phyloP scores from a whole-genome alignment of 2,113 vertebrate genomes.

The Ammodytes marinus region DNA sequence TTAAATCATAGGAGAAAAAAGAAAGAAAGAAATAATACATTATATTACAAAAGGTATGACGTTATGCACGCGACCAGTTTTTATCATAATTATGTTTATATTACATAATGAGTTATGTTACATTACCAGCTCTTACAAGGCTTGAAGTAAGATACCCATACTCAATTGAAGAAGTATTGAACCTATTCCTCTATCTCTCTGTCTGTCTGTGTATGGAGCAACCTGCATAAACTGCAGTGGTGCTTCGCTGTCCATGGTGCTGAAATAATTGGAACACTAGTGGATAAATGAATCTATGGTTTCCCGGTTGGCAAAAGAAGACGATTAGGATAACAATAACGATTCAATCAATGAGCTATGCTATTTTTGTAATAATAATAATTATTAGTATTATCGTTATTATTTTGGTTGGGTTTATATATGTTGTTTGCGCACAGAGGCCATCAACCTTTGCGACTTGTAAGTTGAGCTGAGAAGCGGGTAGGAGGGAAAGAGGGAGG shows the following conservation, averaged over 20 bases:
- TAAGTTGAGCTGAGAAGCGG: constrained; percentile 89
- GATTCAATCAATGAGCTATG: neutral
- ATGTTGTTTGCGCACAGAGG: constrained; percentile 52
- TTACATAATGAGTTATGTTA: too few species aligned
- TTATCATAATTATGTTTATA: too few species aligned
- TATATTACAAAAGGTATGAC: too few species aligned
- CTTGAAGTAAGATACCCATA: too few species aligned
- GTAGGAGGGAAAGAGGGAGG: constrained; percentile 70
- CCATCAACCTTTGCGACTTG: constrained; percentile 74
- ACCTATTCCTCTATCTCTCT: neutral
- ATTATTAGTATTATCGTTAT: neutral
- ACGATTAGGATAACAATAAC: neutral
- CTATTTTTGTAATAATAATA: neutral
- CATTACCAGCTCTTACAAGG: too few species aligned
- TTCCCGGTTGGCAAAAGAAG: neutral
- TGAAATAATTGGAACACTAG: neutral
- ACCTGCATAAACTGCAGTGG: neutral
- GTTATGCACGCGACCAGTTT: too few species aligned
- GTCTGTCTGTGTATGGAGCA: neutral
- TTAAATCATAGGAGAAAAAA: too few species aligned
- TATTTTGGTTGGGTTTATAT: constrained; percentile 3
- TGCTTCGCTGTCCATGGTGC: constrained; percentile 33
- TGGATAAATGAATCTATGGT: neutral
- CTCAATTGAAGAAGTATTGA: neutral
- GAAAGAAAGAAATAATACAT: too few species aligned